Evolutionary conservation across 1,140 invertebrate species (phyloP).

Genomic region (Papilio dardanus): DNA sequence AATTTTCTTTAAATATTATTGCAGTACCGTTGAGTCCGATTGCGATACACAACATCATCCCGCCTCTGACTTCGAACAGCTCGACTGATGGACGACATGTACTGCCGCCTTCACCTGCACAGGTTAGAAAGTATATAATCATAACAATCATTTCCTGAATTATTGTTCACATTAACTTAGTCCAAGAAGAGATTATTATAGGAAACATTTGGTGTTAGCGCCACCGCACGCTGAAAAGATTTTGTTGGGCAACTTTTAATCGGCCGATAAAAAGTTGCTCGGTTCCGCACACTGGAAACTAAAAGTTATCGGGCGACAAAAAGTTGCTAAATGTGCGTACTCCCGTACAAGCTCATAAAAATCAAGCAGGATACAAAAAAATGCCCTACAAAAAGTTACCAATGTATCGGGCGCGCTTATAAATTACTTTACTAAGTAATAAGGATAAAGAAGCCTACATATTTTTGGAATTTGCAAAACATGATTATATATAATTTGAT

Average conservation of each 20-base stretch:
- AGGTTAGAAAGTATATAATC: slow-evolving; percentile 48
- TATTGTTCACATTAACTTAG: background rate
- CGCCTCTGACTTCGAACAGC: slow-evolving; percentile 73
- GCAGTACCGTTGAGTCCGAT: slow-evolving; percentile 83
- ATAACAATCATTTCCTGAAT: background rate
- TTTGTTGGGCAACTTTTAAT: too few relatives aligned
- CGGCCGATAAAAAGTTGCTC: too few relatives aligned
- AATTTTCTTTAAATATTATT: slow-evolving; percentile 44
- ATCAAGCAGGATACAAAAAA: too few relatives aligned
- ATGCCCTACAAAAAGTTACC: too few relatives aligned
- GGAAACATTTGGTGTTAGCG: too few relatives aligned
- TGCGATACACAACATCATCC: slow-evolving; percentile 85
- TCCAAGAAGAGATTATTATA: background rate
- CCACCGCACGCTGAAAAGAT: too few relatives aligned
- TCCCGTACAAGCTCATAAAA: too few relatives aligned
- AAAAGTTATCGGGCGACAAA: too few relatives aligned
- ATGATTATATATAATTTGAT: slow-evolving; percentile 3
- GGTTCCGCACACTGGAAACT: too few relatives aligned
- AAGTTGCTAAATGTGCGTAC: too few relatives aligned
- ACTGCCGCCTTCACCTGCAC: slow-evolving; percentile 55
- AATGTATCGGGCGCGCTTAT: too few relatives aligned
- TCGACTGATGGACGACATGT: slow-evolving; percentile 55
- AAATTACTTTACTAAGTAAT: too few relatives aligned
- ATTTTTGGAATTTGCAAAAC: background rate
- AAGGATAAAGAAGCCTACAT: background rate